A percentile compares a stretch with the other conserved stretches of the same genome.
phyloP scores from a whole-genome alignment of 2,113 vertebrate species.

The Girardinichthys multiradiatus region DNA sequence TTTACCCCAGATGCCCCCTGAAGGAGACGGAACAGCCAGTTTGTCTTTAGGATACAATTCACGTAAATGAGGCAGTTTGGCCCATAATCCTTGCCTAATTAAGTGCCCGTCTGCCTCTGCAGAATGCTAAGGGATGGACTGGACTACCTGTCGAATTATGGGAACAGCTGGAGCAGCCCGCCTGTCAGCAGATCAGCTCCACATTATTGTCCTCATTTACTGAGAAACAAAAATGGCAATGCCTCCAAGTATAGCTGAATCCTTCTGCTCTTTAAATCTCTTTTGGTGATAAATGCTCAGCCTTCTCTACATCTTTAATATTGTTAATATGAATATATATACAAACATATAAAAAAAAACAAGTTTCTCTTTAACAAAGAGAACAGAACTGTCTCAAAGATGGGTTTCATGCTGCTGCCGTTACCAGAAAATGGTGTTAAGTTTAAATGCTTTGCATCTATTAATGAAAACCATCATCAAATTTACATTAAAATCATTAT shows the following conservation, averaged over 20 bases:
- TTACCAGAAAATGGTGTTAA: conserved; percentile 17
- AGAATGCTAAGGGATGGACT: conserved; percentile 50
- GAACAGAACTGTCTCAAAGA: not conserved
- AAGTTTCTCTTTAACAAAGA: conserved; percentile 6
- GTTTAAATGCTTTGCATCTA: conserved; percentile 28
- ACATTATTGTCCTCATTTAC: conserved; percentile 67
- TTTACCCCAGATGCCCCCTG: conserved; percentile 63
- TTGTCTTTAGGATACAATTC: conserved; percentile 66
- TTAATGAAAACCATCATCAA: conserved; percentile 53
- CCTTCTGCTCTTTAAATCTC: conserved; percentile 12
- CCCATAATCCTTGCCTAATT: conserved; percentile 76
- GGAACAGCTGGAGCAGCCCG: conserved; percentile 69
- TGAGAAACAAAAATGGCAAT: conserved; percentile 30
- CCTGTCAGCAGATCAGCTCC: conserved; percentile 67
- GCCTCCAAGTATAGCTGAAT: not conserved
- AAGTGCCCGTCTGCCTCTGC: conserved; percentile 64
- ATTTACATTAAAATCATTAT: conserved; percentile 69
- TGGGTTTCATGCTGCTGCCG: not conserved
- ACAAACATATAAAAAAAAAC: not conserved
- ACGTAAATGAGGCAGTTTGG: conserved; percentile 72
- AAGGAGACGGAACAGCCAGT: conserved; percentile 54
- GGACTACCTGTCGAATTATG: conserved; percentile 69
- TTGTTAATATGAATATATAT: not conserved
- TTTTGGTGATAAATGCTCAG: conserved; percentile 15
- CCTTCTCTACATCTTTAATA: not conserved